Base-by-base conservation (phyloP, 2,797 vertebrate genomes). In the Anguilla anguilla region DNA sequence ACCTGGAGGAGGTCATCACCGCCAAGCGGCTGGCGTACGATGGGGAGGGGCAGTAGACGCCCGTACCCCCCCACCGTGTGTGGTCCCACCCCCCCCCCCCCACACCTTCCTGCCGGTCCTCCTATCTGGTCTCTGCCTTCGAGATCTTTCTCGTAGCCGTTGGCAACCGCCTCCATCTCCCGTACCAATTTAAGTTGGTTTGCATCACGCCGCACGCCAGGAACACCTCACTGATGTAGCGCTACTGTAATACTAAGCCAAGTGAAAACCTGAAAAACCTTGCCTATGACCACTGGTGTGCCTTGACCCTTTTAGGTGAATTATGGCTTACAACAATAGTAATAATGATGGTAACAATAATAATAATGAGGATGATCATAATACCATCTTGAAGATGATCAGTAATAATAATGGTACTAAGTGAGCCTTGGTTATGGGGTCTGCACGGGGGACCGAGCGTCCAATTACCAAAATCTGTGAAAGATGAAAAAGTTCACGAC, bases 1-100 rank as follows among this genome's bases (percentile, higher is more conserved):
- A 97, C 13, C 97, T 99, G 19, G 97, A 98, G 86, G 97, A 99
- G 85, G 93, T 96, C 28, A 93, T 97, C 93, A 92, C 95, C 0
- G 93, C 95, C 0, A 97, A 97, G 86, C 96, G 94, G 0, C 92
- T 96, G 87, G 95, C 96, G 55, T 97, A 96, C 92, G 95, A 95
- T 0, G 88, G 91, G 0, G 88, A 92, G n/a, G n/a, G 95, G 86
- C 95, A 94, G 91, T 74, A 82, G 69, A 49, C 61, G 31, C 22
- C 59, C 9, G n/a, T 28, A 83, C 19, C 28, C 49, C 49, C 13
- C 6, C 39, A 43, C 51, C 51, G 35, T 25, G 28, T 1, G n/a
- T 22, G 79, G 51, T 10, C 59, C 25, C 2, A 25, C 2, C 49
- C 87, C 51, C 28, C 28, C 43, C 2, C 49, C 2, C 43, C 3